Evolutionary conservation across 2,797 vertebrate genomes (phyloP).

Genomic region (Nannoperca obscura): DNA sequence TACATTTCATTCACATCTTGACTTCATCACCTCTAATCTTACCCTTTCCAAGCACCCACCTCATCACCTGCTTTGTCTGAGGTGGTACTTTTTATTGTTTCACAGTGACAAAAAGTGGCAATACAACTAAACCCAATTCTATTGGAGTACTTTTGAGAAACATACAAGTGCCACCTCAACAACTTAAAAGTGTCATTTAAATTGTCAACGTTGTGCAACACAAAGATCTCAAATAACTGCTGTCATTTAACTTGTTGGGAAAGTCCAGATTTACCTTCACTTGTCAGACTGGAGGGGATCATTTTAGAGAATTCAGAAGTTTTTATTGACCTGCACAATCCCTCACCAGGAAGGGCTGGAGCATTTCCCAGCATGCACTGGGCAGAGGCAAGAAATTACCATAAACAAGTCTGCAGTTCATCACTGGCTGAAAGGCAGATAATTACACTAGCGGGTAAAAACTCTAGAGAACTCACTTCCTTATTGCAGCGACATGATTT

Average conservation of each 20-base stretch:
- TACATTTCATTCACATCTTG: background rate
- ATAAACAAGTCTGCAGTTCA: background rate
- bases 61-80: background rate
- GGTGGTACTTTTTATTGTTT: background rate
- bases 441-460: background rate
- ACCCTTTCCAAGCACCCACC: background rate
- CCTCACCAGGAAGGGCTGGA: background rate
- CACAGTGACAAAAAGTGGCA: background rate
- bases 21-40: background rate
- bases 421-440: background rate
- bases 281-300: background rate
- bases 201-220: background rate
- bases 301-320: background rate
- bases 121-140: background rate
- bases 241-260: conserved; percentile 13
- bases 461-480: background rate
- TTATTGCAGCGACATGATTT: background rate
- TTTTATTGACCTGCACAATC: background rate
- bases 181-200: background rate
- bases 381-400: background rate
- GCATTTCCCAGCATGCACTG: background rate
- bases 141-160: background rate
- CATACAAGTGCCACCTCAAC: too few relatives aligned
- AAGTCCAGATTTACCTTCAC: conserved; percentile 26
- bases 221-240: background rate